phyloP scores from a whole-genome alignment of 2,888 invertebrate genomes.

The Cheilosia vulpina region DNA sequence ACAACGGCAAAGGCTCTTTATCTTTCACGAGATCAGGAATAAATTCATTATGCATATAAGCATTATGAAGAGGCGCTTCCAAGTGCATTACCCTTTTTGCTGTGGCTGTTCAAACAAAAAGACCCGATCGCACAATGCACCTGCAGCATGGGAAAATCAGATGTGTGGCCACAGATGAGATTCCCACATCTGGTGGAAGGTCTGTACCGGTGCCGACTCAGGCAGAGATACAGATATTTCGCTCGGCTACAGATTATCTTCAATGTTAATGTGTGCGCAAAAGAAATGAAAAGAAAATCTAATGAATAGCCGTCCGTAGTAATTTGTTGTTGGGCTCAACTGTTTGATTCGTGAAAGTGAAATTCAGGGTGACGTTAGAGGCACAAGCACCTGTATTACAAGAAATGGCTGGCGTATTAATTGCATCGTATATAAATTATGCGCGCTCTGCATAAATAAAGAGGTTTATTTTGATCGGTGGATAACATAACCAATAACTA shows the following conservation, averaged over 20 bases:
- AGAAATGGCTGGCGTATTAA: slow-evolving; percentile 29
- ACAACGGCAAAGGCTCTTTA: slow-evolving; percentile 15
- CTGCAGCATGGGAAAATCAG: slow-evolving; percentile 50
- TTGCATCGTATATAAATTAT: slow-evolving; percentile 36
- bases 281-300: slow-evolving; percentile 40
- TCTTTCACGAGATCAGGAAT: slow-evolving; percentile 16
- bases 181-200: slow-evolving; percentile 33
- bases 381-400: slow-evolving; percentile 15
- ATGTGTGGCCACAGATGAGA: slow-evolving; percentile 24
- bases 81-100: slow-evolving; percentile 56
- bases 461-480: slow-evolving; percentile 27
- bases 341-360: slow-evolving; percentile 49
- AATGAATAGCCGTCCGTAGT: slow-evolving; percentile 36
- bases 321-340: slow-evolving; percentile 35
- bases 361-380: slow-evolving; percentile 44
- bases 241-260: slow-evolving; percentile 8
- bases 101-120: slow-evolving; percentile 1
- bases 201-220: slow-evolving; percentile 21
- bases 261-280: slow-evolving; percentile 50
- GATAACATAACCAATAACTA: slow-evolving; percentile 22
- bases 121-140: slow-evolving; percentile 57
- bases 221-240: slow-evolving; percentile 22
- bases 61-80: slow-evolving; percentile 48
- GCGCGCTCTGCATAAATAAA: slow-evolving; percentile 33
- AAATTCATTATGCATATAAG: slow-evolving; percentile 45